Base-by-base conservation (phyloP, 1,140 invertebrate species). In the Euura lappo region DNA sequence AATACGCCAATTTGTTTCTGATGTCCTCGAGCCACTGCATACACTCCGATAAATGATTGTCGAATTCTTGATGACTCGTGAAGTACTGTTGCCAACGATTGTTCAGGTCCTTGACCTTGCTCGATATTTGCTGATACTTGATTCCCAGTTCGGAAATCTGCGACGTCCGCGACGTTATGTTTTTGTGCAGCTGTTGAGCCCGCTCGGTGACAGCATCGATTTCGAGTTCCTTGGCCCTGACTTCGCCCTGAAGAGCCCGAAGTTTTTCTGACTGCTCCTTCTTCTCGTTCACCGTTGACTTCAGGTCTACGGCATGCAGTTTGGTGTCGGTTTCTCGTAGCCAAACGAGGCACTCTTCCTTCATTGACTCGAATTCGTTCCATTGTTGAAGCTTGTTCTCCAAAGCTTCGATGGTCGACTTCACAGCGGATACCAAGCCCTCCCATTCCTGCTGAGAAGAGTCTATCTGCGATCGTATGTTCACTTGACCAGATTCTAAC, bases 71-170 rank as follows among this genome's bases (percentile, higher is more conserved):
- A 83, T 98, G 97, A 60, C 93, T 94, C 47, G 91, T 91, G 0
- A 97, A 96, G 86, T 97, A 98, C 78, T 95, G 93, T 78, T 97
- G 95, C 97, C 97, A 98, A 72, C 94, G 93, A 67, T 92, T 91
- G 68, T 95, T 94, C 28, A 97, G 85, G 81, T 98, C 97, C 85
- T 98, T 98, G 6, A 98, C 93, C 88, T 96, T 97, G 75, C 93
- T 93, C 28, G 93, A 94, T 69, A 98, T 90, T 78, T 96, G 93
- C 85, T 98, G 96, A 83, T 98, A 98, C 85, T 97, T 97, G 0
- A 95, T 91, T 11, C 94, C 93, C 2, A 98, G 84, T 83, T 98
- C 97, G 7, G 95, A 95, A 71, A 97, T 93, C 79, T 95, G 93
- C 0, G 93, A 93, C 67, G 90, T 92, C 76, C 94, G 91, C 4